These are phyloP conservation scores for Progne subis DNA, from an alignment of 2,113 vertebrate genomes.

Conservation along the genomic window DNA sequence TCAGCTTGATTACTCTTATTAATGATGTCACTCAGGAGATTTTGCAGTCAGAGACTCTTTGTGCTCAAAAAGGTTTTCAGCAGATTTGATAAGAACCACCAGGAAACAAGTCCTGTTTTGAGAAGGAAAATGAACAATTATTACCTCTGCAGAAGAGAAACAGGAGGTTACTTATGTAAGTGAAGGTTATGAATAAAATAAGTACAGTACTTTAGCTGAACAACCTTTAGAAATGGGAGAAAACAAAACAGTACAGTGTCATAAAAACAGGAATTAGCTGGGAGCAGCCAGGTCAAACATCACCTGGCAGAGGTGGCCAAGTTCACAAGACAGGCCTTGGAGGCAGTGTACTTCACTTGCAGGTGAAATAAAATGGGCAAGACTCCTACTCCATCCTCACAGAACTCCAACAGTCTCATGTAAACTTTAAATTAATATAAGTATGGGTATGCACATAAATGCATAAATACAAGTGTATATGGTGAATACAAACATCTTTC, in stretches of 20 bases:
- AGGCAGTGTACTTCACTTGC: not conserved
- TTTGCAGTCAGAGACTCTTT: not conserved
- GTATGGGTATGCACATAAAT: not conserved
- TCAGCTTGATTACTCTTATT: conserved; percentile 6
- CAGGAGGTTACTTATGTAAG: conserved; percentile 9
- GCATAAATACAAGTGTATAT: not conserved
- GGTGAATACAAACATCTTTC: not conserved
- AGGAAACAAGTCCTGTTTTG: conserved; percentile 4
- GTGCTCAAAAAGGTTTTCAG: not conserved
- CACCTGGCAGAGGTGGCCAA: not conserved
- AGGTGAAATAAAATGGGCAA: not conserved
- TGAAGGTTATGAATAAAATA: conserved; percentile 6
- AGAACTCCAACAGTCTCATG: not conserved
- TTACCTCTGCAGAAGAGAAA: conserved; percentile 12
- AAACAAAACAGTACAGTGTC: not conserved
- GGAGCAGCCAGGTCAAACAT: not conserved
- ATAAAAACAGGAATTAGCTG: not conserved
- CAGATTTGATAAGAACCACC: conserved; percentile 4
- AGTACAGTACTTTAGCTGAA: not conserved
- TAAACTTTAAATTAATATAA: not conserved
- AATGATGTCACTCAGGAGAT: not conserved
- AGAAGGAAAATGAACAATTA: conserved; percentile 10
- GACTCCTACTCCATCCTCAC: not conserved
- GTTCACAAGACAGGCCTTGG: not conserved
- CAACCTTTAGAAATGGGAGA: not conserved